Evolutionary conservation across 1,140 invertebrate genomes (phyloP).

Genomic region (Nephotettix cincticeps): DNA sequence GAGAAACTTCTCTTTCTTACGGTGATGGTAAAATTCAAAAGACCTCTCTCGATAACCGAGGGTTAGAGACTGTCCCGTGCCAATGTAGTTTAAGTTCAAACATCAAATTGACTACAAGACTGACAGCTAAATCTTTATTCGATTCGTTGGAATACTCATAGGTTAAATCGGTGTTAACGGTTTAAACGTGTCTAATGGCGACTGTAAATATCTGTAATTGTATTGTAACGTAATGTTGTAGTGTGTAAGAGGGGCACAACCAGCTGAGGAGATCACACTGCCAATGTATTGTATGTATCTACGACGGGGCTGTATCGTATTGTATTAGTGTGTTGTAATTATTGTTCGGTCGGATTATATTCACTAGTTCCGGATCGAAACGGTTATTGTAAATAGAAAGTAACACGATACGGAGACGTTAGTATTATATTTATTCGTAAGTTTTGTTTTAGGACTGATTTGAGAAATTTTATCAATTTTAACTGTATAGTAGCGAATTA

Average conservation of each 20-base stretch:
- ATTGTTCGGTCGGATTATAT: conserved; percentile 10
- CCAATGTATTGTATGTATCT: conserved; percentile 13
- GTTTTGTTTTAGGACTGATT: conserved; percentile 23
- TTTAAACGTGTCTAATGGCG: too few relatives aligned
- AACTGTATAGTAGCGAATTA: conserved; percentile 18
- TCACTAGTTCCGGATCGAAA: not conserved
- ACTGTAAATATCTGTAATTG: not conserved
- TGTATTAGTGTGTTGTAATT: conserved; percentile 5
- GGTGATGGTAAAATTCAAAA: too few relatives aligned
- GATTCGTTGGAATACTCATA: not conserved
- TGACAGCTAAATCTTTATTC: not conserved
- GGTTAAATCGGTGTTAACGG: not conserved
- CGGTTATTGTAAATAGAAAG: not conserved
- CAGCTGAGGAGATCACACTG: conserved; percentile 12
- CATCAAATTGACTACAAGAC: conserved; percentile 2
- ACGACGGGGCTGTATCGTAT: not conserved
- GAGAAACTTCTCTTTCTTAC: too few relatives aligned
- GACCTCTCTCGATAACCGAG: not conserved
- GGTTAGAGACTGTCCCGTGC: not conserved
- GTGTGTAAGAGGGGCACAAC: not conserved
- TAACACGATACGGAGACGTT: conserved; percentile 5
- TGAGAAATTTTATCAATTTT: conserved; percentile 18
- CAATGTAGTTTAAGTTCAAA: not conserved
- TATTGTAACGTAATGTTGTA: conserved; percentile 7
- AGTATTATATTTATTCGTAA: conserved; percentile 23